Evolutionary conservation across 2,888 invertebrate species (phyloP).

Genomic region (Dexiosoma caninum): DNA sequence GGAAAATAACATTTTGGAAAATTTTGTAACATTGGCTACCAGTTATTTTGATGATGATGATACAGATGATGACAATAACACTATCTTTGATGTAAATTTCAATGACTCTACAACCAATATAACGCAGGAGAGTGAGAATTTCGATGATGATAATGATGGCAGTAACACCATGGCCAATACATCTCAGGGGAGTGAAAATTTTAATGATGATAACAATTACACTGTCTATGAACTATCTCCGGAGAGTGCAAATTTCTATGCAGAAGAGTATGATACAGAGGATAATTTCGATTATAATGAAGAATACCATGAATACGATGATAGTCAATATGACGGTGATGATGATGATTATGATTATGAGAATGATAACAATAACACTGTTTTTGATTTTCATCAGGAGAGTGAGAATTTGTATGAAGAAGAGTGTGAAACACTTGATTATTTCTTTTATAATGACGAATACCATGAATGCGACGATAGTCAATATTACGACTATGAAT

Average conservation of each 20-base stretch:
- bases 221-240: too few relatives aligned
- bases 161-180: too few relatives aligned
- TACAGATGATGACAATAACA: background rate
- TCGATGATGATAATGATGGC: too few relatives aligned
- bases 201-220: too few relatives aligned
- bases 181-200: too few relatives aligned
- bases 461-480: background rate
- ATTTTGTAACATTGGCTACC: background rate
- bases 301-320: background rate
- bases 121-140: background rate
- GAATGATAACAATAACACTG: too few relatives aligned
- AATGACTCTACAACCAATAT: background rate
- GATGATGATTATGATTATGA: too few relatives aligned
- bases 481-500: background rate
- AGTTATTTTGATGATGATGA: background rate
- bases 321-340: background rate
- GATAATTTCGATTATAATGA: background rate
- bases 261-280: background rate
- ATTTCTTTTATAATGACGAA: background rate
- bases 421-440: background rate
- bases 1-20: background rate
- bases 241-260: too few relatives aligned
- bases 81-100: background rate
- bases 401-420: background rate
- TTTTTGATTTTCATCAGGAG: too few relatives aligned